These are phyloP conservation scores for Staurois parvus DNA, from an alignment of 2,797 vertebrate genomes.

Conservation along the genomic window DNA sequence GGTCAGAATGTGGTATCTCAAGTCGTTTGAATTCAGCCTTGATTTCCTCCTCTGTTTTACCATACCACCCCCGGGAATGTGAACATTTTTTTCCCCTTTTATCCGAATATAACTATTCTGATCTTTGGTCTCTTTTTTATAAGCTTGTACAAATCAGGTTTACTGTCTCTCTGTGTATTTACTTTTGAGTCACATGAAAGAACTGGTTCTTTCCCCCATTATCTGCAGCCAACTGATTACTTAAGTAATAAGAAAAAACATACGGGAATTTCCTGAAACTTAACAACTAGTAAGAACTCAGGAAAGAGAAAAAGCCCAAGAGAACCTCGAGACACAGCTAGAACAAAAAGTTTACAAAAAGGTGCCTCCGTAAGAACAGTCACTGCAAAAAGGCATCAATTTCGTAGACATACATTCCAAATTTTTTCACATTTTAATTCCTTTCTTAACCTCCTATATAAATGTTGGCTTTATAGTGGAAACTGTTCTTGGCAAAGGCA, in stretches of 20 bases:
- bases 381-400: constrained; percentile 11
- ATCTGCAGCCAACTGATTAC: constrained; percentile 57
- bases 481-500: constrained; percentile 41
- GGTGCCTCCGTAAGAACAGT: background rate
- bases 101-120: constrained; percentile 33
- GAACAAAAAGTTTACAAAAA: background rate
- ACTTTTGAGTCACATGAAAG: constrained; percentile 45
- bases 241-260: constrained; percentile 44
- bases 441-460: background rate
- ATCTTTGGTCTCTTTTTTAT: constrained; percentile 47
- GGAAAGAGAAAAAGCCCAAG: constrained; percentile 4
- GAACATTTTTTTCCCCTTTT: background rate
- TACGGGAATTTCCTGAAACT: constrained; percentile 56
- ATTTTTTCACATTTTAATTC: background rate
- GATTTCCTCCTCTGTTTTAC: constrained; percentile 29
- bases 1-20: constrained; percentile 38
- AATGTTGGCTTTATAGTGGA: constrained; percentile 27
- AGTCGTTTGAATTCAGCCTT: constrained; percentile 21
- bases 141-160: constrained; percentile 45
- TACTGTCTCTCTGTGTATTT: constrained; percentile 47
- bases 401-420: background rate
- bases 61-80: background rate
- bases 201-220: constrained; percentile 26
- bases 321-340: background rate
- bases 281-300: constrained; percentile 33